Base-by-base conservation (phyloP, 2,113 vertebrate genomes). In the Dryoscopus gambensis region DNA sequence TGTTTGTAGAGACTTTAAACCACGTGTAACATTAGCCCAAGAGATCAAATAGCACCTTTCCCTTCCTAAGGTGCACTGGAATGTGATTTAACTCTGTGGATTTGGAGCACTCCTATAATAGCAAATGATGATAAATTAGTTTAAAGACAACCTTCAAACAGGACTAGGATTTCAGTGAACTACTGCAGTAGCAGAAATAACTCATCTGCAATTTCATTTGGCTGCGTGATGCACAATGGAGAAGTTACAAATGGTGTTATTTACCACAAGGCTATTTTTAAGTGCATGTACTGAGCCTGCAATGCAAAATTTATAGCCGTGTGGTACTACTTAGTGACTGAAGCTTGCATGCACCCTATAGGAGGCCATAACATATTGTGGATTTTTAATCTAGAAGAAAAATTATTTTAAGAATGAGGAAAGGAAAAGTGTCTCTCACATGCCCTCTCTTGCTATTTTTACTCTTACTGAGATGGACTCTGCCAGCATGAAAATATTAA, bases 1-100 rank as follows among this genome's bases (percentile, higher is more conserved):
- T 87, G 28, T 95, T 90, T 94, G 56, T 95, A 94, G 59, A 63
- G 35, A 87, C 75, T 94, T 93, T 75, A 90, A 93, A 79, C 55
- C 62, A 77, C 21, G 56, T 42, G 82, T 77, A 94, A 80, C 64
- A 35, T 95, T 75, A 96, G 44, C 89, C 33, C 22, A 31, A 62
- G 64, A 65, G 84, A 89, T 46, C 13, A 14, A 67, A 71, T 79
- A 47, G 20, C 13, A 0, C 84, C 28, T 84, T 47, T 88, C 21
- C 60, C n/a, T 90, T 95, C 69, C 28, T 62, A 69, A 84, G 50
- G 28, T 31, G 75, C 31, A 16, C 15, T 79, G 53, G 33, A 93
- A 49, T 71, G 44, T 83, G 52, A 70, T 93, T 52, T 95, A 96
- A 75, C 20, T 24, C 9, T 67, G 3, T 89, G 70, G 59, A 87